These are phyloP conservation scores for Neosilurus mollespiculum DNA, from an alignment of 2,797 vertebrate genomes.

Conservation along the genomic window DNA sequence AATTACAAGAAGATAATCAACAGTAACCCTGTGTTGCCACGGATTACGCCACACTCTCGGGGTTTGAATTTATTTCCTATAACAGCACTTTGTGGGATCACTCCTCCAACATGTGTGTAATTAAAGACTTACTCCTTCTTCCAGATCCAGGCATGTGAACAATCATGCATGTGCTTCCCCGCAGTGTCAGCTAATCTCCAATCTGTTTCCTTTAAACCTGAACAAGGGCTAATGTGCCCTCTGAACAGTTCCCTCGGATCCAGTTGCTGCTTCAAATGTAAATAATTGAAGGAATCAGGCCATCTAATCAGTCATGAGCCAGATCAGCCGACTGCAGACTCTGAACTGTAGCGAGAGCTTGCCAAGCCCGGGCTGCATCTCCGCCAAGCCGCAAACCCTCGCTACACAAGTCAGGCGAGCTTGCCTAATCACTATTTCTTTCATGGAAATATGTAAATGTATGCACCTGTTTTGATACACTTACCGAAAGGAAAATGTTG, in stretches of 20 bases:
- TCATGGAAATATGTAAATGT: conserved; percentile 17
- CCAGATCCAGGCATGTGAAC: neutral
- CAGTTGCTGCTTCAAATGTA: conserved; percentile 28
- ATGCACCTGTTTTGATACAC: conserved; percentile 14
- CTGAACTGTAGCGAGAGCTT: neutral
- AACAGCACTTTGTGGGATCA: neutral
- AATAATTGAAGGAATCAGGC: conserved; percentile 53
- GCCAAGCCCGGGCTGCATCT: conserved; percentile 28
- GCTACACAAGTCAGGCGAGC: neutral
- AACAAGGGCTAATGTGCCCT: conserved; percentile 33
- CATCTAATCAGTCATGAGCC: conserved; percentile 48
- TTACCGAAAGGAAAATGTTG: neutral
- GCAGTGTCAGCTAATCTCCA: conserved; percentile 21
- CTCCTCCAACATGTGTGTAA: neutral
- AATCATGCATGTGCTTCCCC: neutral
- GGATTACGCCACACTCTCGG: neutral
- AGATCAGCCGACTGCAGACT: conserved; percentile 22
- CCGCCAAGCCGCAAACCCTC: conserved; percentile 9
- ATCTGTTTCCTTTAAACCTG: conserved; percentile 31
- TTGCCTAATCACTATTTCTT: neutral
- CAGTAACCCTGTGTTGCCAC: too few relatives aligned
- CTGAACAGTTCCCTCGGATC: conserved; percentile 6
- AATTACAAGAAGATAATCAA: neutral
- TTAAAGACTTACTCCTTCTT: neutral
- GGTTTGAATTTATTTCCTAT: neutral